A percentile compares a stretch with the other conserved stretches of the same genome.
phyloP scores from a whole-genome alignment of 2,888 invertebrate genomes.

The Acleris cristana region DNA sequence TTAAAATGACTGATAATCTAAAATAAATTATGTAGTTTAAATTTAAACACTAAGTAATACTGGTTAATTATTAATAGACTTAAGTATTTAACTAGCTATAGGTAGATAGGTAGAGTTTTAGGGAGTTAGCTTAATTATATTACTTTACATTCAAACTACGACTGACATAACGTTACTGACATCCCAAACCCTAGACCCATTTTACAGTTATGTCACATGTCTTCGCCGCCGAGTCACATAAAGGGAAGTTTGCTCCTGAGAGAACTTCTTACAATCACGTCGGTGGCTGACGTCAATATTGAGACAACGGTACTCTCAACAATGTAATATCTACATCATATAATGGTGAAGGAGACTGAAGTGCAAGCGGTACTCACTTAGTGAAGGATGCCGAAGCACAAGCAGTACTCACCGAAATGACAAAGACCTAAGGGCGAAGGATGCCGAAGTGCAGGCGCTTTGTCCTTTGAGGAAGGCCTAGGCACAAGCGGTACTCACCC shows the following conservation, averaged over 20 bases:
- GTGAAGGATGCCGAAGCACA: constrained; percentile 12
- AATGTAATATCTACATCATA: background rate
- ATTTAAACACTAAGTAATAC: background rate
- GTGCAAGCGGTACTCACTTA: constrained; percentile 11
- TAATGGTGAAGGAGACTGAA: constrained; percentile 3
- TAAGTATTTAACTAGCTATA: no score
- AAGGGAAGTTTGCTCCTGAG: background rate
- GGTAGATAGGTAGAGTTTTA: no score
- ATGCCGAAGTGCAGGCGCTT: constrained; percentile 2
- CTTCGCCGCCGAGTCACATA: no score
- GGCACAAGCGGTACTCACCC: constrained; percentile 7
- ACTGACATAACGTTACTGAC: no score
- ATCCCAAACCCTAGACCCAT: no score
- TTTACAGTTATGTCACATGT: no score
- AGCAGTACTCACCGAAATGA: constrained; percentile 8
- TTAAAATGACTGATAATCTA: background rate
- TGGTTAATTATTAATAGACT: no score
- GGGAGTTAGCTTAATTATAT: no score
- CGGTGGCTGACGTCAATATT: background rate
- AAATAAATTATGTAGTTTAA: background rate
- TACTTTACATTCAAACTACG: no score
- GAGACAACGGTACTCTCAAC: background rate
- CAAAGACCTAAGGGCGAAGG: background rate
- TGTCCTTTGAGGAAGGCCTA: background rate
- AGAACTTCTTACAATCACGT: background rate